phyloP scores from a whole-genome alignment of 2,113 vertebrate species.

The Forbesichthys agassizii region DNA sequence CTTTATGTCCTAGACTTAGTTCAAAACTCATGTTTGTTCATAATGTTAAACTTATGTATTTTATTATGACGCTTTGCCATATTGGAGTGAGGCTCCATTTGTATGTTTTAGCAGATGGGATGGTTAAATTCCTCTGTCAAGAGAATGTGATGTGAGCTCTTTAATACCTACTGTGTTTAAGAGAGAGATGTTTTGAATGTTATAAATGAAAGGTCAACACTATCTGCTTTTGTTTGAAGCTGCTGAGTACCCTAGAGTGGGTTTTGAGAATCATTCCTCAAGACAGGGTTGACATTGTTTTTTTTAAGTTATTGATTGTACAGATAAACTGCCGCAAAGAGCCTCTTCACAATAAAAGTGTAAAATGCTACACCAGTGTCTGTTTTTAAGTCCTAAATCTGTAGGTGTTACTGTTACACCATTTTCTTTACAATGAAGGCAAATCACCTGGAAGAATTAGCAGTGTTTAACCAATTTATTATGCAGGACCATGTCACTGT shows the following conservation, averaged over 20 bases:
- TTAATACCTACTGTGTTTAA: constrained; percentile 5
- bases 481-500: too few relatives aligned
- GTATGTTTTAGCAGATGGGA: not conserved
- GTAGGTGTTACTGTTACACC: not conserved
- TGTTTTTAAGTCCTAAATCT: not conserved
- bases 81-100: not conserved
- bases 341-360: constrained; percentile 72
- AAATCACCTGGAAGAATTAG: too few relatives aligned
- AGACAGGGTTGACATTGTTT: constrained; percentile 34
- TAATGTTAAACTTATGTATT: too few relatives aligned
- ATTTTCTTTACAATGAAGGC: not conserved
- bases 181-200: constrained; percentile 10
- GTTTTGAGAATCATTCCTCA: constrained; percentile 23
- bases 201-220: constrained; percentile 48
- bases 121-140: not conserved
- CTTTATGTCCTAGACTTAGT: not conserved
- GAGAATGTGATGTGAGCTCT: not conserved
- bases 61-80: not conserved
- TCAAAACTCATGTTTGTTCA: constrained; percentile 1
- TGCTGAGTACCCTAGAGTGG: constrained; percentile 38
- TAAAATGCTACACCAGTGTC: constrained; percentile 48
- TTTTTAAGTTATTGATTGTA: constrained; percentile 76
- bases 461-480: too few relatives aligned
- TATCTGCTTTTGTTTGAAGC: constrained; percentile 50
- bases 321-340: constrained; percentile 59